A percentile compares a stretch with the other conserved stretches of the same genome.
phyloP scores from a whole-genome alignment of 1,140 invertebrate species.

The Lepeophtheirus salmonis region DNA sequence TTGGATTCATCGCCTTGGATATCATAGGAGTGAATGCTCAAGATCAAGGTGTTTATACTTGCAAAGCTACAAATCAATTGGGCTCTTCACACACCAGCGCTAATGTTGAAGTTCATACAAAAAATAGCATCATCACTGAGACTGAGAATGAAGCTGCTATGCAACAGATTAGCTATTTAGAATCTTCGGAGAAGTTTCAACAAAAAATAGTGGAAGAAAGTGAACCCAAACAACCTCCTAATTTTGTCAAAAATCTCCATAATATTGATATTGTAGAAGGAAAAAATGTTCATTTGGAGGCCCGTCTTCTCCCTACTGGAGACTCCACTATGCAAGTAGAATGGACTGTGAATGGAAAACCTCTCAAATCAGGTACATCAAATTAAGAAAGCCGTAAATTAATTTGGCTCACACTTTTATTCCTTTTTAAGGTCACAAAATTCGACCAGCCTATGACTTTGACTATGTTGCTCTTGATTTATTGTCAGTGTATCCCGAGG shows the following conservation, averaged over 20 bases:
- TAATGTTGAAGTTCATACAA: conserved; percentile 56
- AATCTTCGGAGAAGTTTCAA: conserved; percentile 55
- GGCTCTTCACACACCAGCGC: conserved; percentile 77
- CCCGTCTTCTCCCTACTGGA: conserved; percentile 73
- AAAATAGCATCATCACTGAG: conserved; percentile 70
- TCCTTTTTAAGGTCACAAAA: conserved; percentile 52
- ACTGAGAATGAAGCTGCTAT: conserved; percentile 84
- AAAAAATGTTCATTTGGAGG: conserved; percentile 79
- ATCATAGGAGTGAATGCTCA: conserved; percentile 63
- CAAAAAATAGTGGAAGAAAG: conserved; percentile 35
- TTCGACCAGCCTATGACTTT: conserved; percentile 88
- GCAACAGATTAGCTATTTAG: conserved; percentile 82
- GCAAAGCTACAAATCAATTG: conserved; percentile 71
- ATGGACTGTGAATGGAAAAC: conserved; percentile 86
- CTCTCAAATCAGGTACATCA: conserved; percentile 44
- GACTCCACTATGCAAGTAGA: conserved; percentile 88
- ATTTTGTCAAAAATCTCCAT: conserved; percentile 65
- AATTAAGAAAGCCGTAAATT: too few relatives aligned
- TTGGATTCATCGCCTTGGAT: conserved; percentile 75
- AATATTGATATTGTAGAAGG: conserved; percentile 79
- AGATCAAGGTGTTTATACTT: conserved; percentile 85
- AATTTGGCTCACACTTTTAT: not conserved
- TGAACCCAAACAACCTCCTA: conserved; percentile 41
- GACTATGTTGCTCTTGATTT: conserved; percentile 92
- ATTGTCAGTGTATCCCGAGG: conserved; percentile 81